Evolutionary conservation across 1,140 invertebrate genomes (phyloP).

Genomic region (Panagrolaimus sp.): DNA sequence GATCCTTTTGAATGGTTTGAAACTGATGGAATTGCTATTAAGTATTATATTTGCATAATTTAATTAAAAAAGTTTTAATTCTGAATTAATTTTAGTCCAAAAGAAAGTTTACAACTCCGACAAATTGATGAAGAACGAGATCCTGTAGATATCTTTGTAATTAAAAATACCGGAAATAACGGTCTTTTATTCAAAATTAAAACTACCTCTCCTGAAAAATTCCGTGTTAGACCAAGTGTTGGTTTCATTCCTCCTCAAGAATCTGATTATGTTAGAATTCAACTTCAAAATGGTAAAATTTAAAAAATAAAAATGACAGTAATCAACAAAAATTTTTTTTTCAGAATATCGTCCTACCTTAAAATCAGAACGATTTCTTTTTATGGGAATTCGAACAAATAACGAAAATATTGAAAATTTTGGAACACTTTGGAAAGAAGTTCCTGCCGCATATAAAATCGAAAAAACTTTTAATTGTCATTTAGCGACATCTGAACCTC

Average conservation of each 20-base stretch:
- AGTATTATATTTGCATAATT: not conserved
- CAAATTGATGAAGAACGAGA: not conserved
- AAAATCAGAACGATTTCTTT: slow-evolving; percentile 3
- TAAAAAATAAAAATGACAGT: no score
- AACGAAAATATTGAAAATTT: slow-evolving; percentile 5
- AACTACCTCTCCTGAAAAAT: slow-evolving; percentile 78
- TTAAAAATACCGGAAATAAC: not conserved
- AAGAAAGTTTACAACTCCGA: not conserved
- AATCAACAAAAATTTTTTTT: no score
- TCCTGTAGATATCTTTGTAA: not conserved
- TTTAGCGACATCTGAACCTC: no score
- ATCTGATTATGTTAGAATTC: slow-evolving; percentile 56
- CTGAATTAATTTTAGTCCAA: not conserved
- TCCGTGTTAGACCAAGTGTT: slow-evolving; percentile 76
- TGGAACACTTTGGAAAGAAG: not conserved
- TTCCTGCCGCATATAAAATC: not conserved
- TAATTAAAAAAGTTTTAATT: not conserved
- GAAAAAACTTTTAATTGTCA: slow-evolving; percentile 11
- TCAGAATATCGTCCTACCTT: not conserved
- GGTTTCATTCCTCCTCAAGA: slow-evolving; percentile 69
- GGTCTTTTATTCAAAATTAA: slow-evolving; percentile 66
- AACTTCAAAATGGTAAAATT: slow-evolving; percentile 48
- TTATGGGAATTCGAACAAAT: slow-evolving; percentile 1
- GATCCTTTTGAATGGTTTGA: slow-evolving; percentile 11
- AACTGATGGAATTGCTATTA: not conserved